phyloP scores from a whole-genome alignment of 1,140 invertebrate genomes.

The Macrotrachela quadricornifera region DNA sequence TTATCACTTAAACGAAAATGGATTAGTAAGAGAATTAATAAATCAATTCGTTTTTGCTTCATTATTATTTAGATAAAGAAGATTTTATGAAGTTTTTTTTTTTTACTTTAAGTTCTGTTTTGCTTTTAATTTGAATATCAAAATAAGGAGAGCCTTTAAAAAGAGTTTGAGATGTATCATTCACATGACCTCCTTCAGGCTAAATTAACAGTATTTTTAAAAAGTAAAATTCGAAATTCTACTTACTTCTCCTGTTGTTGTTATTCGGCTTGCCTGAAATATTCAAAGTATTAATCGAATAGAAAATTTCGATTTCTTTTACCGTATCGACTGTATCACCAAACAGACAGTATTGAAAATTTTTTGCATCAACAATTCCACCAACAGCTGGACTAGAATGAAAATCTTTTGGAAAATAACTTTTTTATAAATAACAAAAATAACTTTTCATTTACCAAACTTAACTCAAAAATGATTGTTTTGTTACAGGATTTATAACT shows the following conservation, averaged over 20 bases:
- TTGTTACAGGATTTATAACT: too few relatives aligned
- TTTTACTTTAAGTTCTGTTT: conserved; percentile 3
- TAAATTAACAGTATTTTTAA: not conserved
- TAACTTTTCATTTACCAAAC: too few relatives aligned
- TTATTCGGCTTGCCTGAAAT: too few relatives aligned
- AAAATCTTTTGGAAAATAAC: conserved; percentile 15
- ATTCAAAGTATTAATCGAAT: too few relatives aligned
- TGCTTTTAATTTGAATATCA: not conserved
- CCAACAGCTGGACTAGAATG: conserved; percentile 33
- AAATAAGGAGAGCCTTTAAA: conserved; percentile 1
- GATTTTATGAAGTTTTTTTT: not conserved
- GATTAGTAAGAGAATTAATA: too few relatives aligned
- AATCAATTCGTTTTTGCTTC: too few relatives aligned
- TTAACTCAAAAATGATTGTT: too few relatives aligned
- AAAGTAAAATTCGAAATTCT: too few relatives aligned
- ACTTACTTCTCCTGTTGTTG: too few relatives aligned
- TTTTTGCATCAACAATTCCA: conserved; percentile 35
- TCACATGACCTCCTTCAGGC: conserved; percentile 1
- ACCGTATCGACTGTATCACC: conserved; percentile 50
- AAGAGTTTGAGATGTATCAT: not conserved
- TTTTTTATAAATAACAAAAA: too few relatives aligned
- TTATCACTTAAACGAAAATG: too few relatives aligned
- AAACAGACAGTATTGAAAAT: conserved; percentile 38
- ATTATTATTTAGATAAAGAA: not conserved
- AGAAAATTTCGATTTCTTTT: too few relatives aligned